phyloP scores from a whole-genome alignment of 2,113 vertebrate genomes.

The Sinocyclocheilus anshuiensis region DNA sequence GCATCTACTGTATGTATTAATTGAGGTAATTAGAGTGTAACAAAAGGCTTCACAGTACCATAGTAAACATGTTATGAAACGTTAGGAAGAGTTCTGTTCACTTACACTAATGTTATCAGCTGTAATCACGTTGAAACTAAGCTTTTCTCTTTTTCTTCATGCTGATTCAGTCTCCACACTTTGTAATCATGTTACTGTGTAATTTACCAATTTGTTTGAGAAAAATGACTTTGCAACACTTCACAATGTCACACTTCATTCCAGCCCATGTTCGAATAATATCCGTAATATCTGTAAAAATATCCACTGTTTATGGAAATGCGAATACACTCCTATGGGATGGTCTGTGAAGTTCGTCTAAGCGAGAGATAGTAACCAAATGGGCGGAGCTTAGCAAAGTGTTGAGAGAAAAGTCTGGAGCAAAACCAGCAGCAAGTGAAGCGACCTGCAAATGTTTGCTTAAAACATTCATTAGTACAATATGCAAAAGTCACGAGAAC shows the following conservation, averaged over 20 bases:
- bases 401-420: not conserved
- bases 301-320: not conserved
- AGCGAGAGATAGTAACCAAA: not conserved
- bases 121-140: not conserved
- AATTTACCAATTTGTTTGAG: not conserved
- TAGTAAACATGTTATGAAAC: not conserved
- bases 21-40: not conserved
- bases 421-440: not conserved
- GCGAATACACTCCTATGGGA: not conserved
- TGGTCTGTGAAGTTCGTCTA: not conserved
- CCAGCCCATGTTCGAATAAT: not conserved
- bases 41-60: not conserved
- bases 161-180: not conserved
- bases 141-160: not conserved
- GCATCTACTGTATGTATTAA: not conserved
- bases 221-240: not conserved
- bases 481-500: not conserved
- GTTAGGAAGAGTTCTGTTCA: not conserved
- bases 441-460: not conserved
- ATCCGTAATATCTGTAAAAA: too few species aligned
- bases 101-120: not conserved
- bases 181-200: conserved; percentile 6
- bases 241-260: not conserved
- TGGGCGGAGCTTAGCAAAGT: not conserved
- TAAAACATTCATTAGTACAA: not conserved